Base-by-base conservation (phyloP, 2,888 invertebrate genomes). In the Dioctria linearis region DNA sequence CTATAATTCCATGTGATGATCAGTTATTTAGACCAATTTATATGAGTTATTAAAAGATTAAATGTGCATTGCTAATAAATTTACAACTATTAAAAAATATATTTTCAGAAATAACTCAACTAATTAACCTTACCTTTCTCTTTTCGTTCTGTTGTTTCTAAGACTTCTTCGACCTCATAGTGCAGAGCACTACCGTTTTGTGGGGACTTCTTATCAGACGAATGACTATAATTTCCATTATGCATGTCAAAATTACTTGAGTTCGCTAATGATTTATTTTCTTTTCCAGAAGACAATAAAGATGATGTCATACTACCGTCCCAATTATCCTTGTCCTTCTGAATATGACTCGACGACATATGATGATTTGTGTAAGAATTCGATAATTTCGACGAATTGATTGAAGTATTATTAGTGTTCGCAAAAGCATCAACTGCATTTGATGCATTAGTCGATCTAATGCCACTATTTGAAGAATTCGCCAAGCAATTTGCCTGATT, bases 151-250 rank as follows among this genome's bases (percentile, higher is more conserved):
- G 86, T 84, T 78, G 87, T 85, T 82, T 89, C 88, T 73, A 85
- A 85, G 63, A 85, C 83, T 69, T 88, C 89, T 57, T 88, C 88
- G 51, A 84, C 81, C 76, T 89, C 88, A 79, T 85, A 85, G 80
- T 88, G 87, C 75, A 85, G 83, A 4, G 86, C 84, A 84, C 86
- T 88, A 67, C 87, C 88, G 85, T 88, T 88, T 39, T 76, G 80
- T 43, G 82, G 82, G 40, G 84, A 84, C 82, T 86, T 83, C 37
- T 25, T 67, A 9, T 78, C 66, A 37, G 39, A n/a, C 5, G 42
- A 8, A 59, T 57, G 59, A 79, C 43, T 6, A 6, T 54, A 43
- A 37, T 57, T 66, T n/a, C 57, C 59, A 79, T 67, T 79, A 54
- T 67, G 67, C 59, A 49, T 37, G 1, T 78, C 78, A 78, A 49